A percentile compares a stretch with the other conserved stretches of the same genome.
Evolutionary conservation across 35 echinoderm and acorn worm species (phyloP).

Genomic region (Apostichopus californicus): DNA sequence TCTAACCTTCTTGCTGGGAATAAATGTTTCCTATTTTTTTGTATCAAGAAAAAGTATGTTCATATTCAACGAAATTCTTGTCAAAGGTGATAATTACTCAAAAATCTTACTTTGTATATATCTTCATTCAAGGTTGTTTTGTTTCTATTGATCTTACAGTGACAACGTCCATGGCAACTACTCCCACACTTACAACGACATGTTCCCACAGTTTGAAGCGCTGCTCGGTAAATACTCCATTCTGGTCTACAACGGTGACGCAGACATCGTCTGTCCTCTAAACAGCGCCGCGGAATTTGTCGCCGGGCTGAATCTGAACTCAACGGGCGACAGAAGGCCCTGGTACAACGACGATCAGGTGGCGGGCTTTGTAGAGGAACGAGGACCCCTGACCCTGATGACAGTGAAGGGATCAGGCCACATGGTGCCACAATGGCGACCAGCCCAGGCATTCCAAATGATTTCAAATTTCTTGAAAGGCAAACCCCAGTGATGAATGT

Average conservation of each 20-base stretch:
- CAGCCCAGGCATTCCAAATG: slow-evolving; percentile 85
- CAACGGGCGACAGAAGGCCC: background rate
- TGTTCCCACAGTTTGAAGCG: slow-evolving; percentile 58
- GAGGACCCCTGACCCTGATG: slow-evolving; percentile 73
- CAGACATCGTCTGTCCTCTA: slow-evolving; percentile 83
- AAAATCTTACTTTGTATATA: no score
- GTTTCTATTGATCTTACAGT: slow-evolving; percentile 20
- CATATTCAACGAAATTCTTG: no score
- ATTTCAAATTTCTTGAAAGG: slow-evolving; percentile 77
- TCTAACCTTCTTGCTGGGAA: no score
- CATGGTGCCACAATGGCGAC: slow-evolving; percentile 85
- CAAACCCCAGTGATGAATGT: slow-evolving; percentile 58
- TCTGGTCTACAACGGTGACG: slow-evolving; percentile 88
- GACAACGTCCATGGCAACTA: slow-evolving; percentile 56
- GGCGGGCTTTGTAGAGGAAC: slow-evolving; percentile 84
- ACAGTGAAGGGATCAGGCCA: slow-evolving; percentile 93
- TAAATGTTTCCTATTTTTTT: no score
- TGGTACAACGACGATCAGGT: slow-evolving; percentile 85
- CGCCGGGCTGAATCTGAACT: slow-evolving; percentile 46
- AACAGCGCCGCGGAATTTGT: slow-evolving; percentile 79
- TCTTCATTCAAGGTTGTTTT: no score
- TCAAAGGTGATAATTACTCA: no score
- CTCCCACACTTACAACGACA: slow-evolving; percentile 51
- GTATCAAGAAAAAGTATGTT: no score
- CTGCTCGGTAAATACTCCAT: slow-evolving; percentile 64